Evolutionary conservation across 2,797 vertebrate species (phyloP).

Genomic region (Crax fasciolata): DNA sequence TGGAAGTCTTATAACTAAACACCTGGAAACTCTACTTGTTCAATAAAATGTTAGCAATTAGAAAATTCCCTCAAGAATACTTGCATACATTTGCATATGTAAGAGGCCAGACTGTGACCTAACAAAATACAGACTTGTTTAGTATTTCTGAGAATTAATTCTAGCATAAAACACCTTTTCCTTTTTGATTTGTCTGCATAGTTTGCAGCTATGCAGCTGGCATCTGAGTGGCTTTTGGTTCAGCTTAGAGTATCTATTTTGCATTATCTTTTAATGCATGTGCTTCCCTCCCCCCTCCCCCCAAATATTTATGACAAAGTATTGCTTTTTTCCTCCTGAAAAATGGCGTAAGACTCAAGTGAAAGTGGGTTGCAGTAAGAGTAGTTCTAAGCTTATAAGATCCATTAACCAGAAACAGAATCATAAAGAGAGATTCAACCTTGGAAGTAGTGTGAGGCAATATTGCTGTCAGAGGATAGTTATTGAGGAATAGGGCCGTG

Average conservation of each 20-base stretch:
- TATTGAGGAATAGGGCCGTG: background rate
- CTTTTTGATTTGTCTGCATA: background rate
- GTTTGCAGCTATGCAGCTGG: background rate
- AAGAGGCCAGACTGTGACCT: background rate
- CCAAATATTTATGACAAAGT: background rate
- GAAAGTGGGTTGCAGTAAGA: background rate
- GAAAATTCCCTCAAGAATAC: background rate
- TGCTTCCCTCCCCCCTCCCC: background rate
- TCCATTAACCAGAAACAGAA: accelerated
- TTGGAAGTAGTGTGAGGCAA: background rate
- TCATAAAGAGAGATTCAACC: background rate
- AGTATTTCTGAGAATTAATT: background rate
- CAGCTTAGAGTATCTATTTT: background rate
- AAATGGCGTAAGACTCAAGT: background rate
- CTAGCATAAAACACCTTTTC: background rate
- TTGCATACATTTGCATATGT: background rate
- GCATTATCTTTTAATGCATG: background rate
- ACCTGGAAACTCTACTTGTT: background rate
- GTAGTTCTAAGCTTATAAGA: background rate
- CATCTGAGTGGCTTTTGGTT: background rate
- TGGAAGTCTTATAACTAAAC: background rate
- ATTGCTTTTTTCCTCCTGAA: background rate
- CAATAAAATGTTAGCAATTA: background rate
- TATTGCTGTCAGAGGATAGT: background rate
- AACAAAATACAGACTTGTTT: background rate